Conservation (phyloP, 2,113 vertebrate species). For the Tupaia chinensis region DNA sequence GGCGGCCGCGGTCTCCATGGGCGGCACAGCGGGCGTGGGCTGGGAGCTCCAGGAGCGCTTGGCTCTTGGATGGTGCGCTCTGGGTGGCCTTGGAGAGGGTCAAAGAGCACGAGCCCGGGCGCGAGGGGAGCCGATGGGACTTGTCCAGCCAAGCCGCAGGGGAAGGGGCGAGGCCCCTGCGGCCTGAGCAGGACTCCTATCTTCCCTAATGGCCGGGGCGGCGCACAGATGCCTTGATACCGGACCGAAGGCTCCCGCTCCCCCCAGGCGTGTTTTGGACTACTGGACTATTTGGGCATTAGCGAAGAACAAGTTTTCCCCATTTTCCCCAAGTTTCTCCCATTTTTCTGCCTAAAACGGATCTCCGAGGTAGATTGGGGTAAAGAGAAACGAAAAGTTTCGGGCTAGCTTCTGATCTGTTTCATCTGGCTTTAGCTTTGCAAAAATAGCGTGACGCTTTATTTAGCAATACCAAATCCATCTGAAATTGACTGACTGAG, state of each 20-base stretch:
- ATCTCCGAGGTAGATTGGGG: not conserved
- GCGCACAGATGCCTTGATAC: not conserved
- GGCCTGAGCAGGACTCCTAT: no score
- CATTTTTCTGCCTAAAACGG: not conserved
- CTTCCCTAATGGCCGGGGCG: not conserved
- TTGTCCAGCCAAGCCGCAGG: no score
- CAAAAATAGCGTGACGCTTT: not conserved
- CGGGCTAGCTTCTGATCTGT: not conserved
- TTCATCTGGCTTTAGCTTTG: not conserved
- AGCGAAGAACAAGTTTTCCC: not conserved
- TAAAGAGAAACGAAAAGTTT: not conserved
- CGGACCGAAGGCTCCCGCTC: rapidly evolving
- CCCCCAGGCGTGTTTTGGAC: not conserved
- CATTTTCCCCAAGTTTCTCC: not conserved
- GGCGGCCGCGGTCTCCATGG: rapidly evolving
- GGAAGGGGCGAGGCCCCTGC: not conserved
- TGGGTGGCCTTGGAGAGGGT: not conserved
- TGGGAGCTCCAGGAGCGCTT: rapidly evolving
- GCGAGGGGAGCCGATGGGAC: not conserved
- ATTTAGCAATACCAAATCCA: no score
- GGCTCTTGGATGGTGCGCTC: rapidly evolving
- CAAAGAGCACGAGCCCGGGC: rapidly evolving
- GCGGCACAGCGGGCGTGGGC: not conserved
- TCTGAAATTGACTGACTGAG: not conserved
- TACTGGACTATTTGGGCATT: not conserved